Evolutionary conservation across 2,888 invertebrate genomes (phyloP), one percentile per base, ranked within the genome.

Genomic region (Meiosimyza decipiens): DNA sequence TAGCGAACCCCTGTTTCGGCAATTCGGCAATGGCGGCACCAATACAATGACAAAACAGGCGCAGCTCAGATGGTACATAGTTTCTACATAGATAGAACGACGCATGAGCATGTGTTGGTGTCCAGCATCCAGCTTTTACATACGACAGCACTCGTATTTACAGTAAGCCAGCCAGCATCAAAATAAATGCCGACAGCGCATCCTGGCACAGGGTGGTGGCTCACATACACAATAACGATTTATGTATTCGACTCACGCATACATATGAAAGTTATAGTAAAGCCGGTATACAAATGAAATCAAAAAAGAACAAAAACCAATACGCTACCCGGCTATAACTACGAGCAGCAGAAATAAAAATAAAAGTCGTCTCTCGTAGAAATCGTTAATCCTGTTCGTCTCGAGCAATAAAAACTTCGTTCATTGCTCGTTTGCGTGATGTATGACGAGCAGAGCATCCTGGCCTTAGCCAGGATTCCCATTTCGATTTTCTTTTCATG

Each of bases 1-100:
- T 86, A 87, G 84, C 85, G 83, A 86, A 86, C 84, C 87, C 87
- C 86, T 86, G 84, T 87, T 85, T 85, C 81, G 82, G 83, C 81
- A 84, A 82, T 83, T 84, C 82, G 57, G 79, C 84, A 83, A 83
- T 83, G 84, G 84, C 84, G 84, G 81, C 79, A 76, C 76, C 73
- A 76, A 65, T 9, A 71, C 79, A 75, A 16, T 67, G 47, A 60
- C 75, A 75, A 66, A 54, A 47, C 68, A 73, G 64, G 76, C 49
- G 69, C 75, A 68, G 66, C 64, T 50, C 62, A 64, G 33, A 70
- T 68, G 16, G 50, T 50, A 49, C 18, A 57, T 49, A 55, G 59
- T 28, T 6, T 1, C 13, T 7, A 54, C 16, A 15, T 66, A 54
- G 16, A 18, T 66, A 40, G 40, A 6, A 9, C 6, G 40, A 54